Evolutionary conservation across 2,113 vertebrate genomes (phyloP).

Genomic region (Eurystomus gularis): DNA sequence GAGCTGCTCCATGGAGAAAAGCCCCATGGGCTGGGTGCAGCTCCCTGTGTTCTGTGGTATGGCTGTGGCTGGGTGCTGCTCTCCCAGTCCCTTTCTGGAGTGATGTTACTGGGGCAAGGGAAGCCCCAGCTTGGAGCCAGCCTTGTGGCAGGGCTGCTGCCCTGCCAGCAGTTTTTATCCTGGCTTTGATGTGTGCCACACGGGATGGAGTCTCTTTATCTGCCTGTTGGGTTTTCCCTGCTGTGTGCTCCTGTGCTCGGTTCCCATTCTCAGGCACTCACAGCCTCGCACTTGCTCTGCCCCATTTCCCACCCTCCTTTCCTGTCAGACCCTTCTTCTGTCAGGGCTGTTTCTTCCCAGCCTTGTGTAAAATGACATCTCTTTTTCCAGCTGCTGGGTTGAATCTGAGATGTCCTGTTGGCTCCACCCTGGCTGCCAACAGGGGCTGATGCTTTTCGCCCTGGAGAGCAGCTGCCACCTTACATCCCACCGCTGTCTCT

Average conservation of each 20-base stretch:
- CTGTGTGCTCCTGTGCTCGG: not conserved
- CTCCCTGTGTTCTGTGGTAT: not conserved
- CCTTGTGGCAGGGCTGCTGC: not conserved
- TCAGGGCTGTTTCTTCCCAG: not conserved
- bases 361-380: not conserved
- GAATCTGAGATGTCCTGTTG: not conserved
- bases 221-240: not conserved
- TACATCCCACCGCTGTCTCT: not conserved
- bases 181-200: not conserved
- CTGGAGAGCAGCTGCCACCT: not conserved
- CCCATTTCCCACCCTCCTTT: not conserved
- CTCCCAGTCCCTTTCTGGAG: rapidly evolving
- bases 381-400: not conserved
- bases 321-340: not conserved
- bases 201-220: not conserved
- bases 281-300: rapidly evolving
- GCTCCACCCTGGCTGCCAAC: not conserved
- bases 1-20: not conserved
- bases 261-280: rapidly evolving
- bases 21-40: not conserved
- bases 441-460: not conserved
- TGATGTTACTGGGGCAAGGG: not conserved
- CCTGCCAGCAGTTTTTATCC: not conserved
- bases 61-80: not conserved
- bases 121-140: not conserved